phyloP scores from a whole-genome alignment of 2,888 invertebrate genomes.

The Heliconius charithonia region DNA sequence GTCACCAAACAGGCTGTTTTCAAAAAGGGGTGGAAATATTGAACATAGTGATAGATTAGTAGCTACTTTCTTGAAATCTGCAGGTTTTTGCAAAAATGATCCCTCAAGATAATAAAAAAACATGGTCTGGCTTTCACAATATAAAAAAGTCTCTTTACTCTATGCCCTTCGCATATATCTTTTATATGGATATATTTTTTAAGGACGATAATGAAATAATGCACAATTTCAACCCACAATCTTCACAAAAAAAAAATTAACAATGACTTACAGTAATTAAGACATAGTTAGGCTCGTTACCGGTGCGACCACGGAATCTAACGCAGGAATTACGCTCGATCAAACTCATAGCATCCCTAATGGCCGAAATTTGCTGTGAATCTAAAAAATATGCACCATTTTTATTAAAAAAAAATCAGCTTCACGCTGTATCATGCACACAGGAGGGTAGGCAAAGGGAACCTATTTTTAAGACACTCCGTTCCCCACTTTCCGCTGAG shows the following conservation, averaged over 20 bases:
- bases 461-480: too few relatives aligned
- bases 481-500: too few relatives aligned
- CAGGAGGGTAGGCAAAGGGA: too few relatives aligned
- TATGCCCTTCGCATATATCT: too few relatives aligned
- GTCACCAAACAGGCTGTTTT: neutral
- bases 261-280: constrained; percentile 66
- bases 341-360: constrained; percentile 64
- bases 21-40: neutral
- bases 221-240: neutral
- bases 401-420: too few relatives aligned
- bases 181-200: neutral
- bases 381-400: constrained; percentile 52
- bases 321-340: constrained; percentile 71
- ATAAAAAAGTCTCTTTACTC: neutral
- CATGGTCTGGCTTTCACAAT: neutral
- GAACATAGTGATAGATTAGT: neutral
- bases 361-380: constrained; percentile 63
- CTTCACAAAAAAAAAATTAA: neutral
- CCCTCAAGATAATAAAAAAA: neutral
- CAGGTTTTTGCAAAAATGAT: neutral
- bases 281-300: constrained; percentile 63
- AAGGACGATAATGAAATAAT: neutral
- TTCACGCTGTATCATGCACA: too few relatives aligned
- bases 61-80: neutral
- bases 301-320: constrained; percentile 68